These are phyloP conservation scores for Meloe dianella DNA, from an alignment of 2,888 invertebrate species.

Conservation along the genomic window DNA sequence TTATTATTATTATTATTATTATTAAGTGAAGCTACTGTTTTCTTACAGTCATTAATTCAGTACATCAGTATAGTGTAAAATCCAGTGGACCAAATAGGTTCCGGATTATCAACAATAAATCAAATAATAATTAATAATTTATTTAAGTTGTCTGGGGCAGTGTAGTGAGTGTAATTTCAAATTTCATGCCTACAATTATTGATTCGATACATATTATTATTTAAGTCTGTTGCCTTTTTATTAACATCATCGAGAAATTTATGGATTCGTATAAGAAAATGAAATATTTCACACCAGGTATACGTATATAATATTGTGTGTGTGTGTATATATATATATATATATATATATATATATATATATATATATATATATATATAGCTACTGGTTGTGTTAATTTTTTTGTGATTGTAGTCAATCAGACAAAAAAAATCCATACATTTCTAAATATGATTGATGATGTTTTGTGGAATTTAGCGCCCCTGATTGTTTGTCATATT, in stretches of 20 bases:
- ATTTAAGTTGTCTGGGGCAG: conserved; percentile 45
- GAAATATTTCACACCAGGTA: conserved; percentile 23
- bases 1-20: conserved; percentile 31
- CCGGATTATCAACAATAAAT: conserved; percentile 43
- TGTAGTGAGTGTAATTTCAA: conserved; percentile 55
- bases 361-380: no score
- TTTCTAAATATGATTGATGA: neutral
- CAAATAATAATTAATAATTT: conserved; percentile 47
- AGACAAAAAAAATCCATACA: no score
- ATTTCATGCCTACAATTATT: conserved; percentile 59
- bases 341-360: no score
- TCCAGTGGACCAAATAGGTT: conserved; percentile 38
- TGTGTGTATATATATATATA: no score
- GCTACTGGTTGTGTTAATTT: neutral
- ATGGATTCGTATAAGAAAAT: conserved; percentile 19
- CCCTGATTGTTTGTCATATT: neutral
- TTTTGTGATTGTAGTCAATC: neutral
- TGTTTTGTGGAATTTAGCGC: neutral
- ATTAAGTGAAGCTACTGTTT: conserved; percentile 51
- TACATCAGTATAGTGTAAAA: conserved; percentile 44
- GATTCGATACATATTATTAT: conserved; percentile 57
- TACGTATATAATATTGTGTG: no score
- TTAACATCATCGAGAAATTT: conserved; percentile 20
- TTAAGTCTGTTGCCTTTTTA: conserved; percentile 31
- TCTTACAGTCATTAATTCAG: conserved; percentile 51